Base-by-base conservation (phyloP, 2,113 vertebrate genomes). In the Arizona elegans region DNA sequence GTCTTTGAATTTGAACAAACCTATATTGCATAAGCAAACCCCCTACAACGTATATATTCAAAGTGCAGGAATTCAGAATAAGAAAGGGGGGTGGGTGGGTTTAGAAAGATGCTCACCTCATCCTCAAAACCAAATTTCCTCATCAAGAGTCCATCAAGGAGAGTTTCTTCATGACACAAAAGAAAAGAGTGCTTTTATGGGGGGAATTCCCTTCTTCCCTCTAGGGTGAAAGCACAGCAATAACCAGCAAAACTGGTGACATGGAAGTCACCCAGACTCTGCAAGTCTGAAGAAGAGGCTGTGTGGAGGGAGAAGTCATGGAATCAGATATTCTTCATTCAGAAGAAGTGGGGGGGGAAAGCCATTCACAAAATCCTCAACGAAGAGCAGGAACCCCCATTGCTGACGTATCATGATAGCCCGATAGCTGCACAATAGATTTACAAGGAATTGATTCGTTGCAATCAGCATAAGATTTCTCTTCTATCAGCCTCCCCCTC, bases 131-230 rank as follows among this genome's bases (percentile, higher is more conserved):
- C 89, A 95, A 81, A 96, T 56, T 81, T 12, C 93, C 90, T 96
- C 91, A 92, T 97, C 96, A 93, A 62, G 92, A 96, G 95, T 89
- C 43, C 12, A 93, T 95, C 95, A 95, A 87, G 1, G 97, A 97
- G 86, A 97, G 96, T 95, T 96, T 94, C 97, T 95, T 94, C 94
- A 96, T 97, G 97, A 97, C 97, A 97, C 1, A 93, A 96, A 88
- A 89, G 95, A 96, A 95, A 2, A 8, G 85, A 47, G 92, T 87
- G 89, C 93, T 96, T 96, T 97, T 95, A 55, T 88, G 91, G 91
- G 97, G 65, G 65, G 29, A 96, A 98, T 98, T 98, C 97, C 98
- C 98, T 95, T 26, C 92, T 93, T 97, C 95, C 96, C 94, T 43
- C 94, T 43, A 96, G 96, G 96, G 95, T 96, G 96, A 95, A 93